These are phyloP conservation scores for Anas bahamensis DNA, from an alignment of 2,797 vertebrate species.

Conservation along the genomic window DNA sequence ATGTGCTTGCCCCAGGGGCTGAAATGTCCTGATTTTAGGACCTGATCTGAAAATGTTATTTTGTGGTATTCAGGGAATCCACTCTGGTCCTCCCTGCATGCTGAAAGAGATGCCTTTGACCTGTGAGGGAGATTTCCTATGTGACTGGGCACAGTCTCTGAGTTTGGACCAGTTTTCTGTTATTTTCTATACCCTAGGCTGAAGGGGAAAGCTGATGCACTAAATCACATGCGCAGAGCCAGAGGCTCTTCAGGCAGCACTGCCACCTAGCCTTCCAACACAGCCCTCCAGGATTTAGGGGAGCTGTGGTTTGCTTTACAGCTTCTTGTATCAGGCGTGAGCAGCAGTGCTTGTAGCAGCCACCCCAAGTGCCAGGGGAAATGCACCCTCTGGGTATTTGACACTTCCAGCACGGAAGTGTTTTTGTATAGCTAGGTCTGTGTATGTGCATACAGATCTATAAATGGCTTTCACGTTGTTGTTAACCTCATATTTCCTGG, in stretches of 20 bases:
- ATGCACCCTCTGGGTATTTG: background rate
- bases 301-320: background rate
- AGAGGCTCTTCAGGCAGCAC: background rate
- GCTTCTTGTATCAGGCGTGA: background rate
- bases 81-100: background rate
- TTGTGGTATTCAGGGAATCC: background rate
- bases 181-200: background rate
- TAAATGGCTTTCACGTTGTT: background rate
- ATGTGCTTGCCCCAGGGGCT: accelerated
- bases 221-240: background rate
- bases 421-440: background rate
- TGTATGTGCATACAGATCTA: accelerated
- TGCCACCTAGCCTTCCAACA: background rate
- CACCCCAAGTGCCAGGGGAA: background rate
- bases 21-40: background rate
- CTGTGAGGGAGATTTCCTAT: accelerated
- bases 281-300: accelerated
- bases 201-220: background rate
- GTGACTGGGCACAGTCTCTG: too few species aligned
- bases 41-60: background rate
- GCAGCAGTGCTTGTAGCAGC: background rate
- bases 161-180: background rate
- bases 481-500: background rate
- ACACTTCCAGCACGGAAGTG: background rate
- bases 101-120: background rate